Conservation (phyloP, 2,888 invertebrate species). For the Polydrusus tereticollis region DNA sequence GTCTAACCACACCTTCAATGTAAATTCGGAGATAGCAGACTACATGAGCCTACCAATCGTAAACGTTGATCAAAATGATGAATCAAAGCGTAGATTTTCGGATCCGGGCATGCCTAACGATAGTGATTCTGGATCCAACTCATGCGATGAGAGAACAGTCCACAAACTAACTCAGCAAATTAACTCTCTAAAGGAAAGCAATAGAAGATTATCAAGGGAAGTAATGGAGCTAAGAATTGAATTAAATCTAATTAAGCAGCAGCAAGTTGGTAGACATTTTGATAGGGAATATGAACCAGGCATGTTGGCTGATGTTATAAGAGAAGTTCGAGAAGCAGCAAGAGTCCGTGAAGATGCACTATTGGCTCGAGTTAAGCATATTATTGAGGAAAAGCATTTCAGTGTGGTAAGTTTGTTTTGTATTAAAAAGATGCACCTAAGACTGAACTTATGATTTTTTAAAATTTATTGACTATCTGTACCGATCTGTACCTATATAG, state of each 20-base stretch:
- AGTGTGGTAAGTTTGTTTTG: constrained; percentile 61
- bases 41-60: constrained; percentile 80
- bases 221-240: constrained; percentile 80
- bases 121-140: constrained; percentile 69
- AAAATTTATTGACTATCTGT: too few species aligned
- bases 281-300: constrained; percentile 76
- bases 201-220: constrained; percentile 82
- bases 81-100: constrained; percentile 73
- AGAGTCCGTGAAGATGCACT: constrained; percentile 81
- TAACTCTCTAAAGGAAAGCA: constrained; percentile 76
- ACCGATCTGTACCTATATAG: too few species aligned
- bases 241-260: constrained; percentile 65
- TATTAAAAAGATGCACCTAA: too few species aligned
- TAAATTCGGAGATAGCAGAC: constrained; percentile 62
- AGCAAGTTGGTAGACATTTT: constrained; percentile 59
- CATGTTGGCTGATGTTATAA: constrained; percentile 79
- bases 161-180: constrained; percentile 81
- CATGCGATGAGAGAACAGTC: constrained; percentile 72
- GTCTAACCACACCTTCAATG: constrained; percentile 47
- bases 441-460: too few species aligned
- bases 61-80: constrained; percentile 70
- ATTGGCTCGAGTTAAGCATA: constrained; percentile 72
- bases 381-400: constrained; percentile 72
- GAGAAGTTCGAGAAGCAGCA: constrained; percentile 81
- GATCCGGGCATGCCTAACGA: constrained; percentile 74